A percentile compares a stretch with the other conserved stretches of the same genome.
phyloP scores from a whole-genome alignment of 2,113 vertebrate genomes.

The Aythya baeri region DNA sequence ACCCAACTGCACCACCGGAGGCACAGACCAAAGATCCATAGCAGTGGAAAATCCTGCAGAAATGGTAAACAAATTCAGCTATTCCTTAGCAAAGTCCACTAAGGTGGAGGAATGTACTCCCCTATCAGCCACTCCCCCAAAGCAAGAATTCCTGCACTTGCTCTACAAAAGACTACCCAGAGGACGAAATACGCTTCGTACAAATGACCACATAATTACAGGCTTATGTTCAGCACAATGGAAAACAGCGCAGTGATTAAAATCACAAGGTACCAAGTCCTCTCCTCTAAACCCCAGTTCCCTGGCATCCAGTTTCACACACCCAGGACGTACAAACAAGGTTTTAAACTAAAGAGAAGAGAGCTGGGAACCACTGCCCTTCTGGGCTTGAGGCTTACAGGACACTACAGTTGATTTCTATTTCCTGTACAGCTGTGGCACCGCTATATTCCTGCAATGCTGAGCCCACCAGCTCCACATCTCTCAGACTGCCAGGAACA shows the following conservation, averaged over 20 bases:
- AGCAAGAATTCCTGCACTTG: background rate
- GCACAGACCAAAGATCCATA: background rate
- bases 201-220: background rate
- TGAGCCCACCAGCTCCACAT: background rate
- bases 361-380: accelerated
- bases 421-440: background rate
- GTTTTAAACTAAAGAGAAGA: background rate
- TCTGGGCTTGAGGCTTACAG: background rate
- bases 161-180: background rate
- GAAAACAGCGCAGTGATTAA: background rate
- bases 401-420: background rate
- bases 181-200: background rate
- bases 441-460: background rate
- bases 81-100: background rate
- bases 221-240: background rate
- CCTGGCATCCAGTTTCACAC: background rate
- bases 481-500: background rate
- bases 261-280: background rate
- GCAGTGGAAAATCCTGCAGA: background rate
- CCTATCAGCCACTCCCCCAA: background rate
- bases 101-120: accelerated
- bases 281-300: background rate
- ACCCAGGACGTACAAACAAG: background rate
- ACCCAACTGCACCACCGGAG: background rate
- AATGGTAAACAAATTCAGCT: background rate